phyloP scores from a whole-genome alignment of 2,888 invertebrate genomes.

The Pseudanteris insignis region DNA sequence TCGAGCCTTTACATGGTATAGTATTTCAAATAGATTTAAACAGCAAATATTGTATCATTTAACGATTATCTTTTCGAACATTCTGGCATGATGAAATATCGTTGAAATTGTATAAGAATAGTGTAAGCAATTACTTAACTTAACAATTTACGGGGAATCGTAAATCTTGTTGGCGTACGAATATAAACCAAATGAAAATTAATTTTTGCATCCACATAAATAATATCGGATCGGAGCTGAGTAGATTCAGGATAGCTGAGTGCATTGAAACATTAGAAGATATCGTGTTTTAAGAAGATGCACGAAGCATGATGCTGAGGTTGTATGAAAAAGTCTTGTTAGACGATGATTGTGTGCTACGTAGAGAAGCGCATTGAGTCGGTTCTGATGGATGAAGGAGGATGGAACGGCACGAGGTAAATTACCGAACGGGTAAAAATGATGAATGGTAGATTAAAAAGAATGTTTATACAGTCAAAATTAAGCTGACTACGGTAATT shows the following conservation, averaged over 20 bases:
- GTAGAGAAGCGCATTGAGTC: conserved; percentile 12
- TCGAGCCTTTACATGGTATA: too few relatives aligned
- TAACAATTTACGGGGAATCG: too few relatives aligned
- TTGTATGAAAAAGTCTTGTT: conserved; percentile 24
- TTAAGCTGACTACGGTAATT: conserved; percentile 36
- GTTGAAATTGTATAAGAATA: too few relatives aligned
- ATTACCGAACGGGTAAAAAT: conserved; percentile 37
- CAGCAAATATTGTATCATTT: too few relatives aligned
- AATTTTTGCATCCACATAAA: conserved; percentile 13
- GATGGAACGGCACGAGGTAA: conserved; percentile 20
- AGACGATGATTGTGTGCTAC: conserved; percentile 21
- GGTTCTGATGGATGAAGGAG: conserved; percentile 28
- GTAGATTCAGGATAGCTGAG: conserved; percentile 2
- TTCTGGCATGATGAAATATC: not conserved
- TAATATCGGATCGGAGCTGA: conserved; percentile 5
- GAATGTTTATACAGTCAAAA: conserved; percentile 34
- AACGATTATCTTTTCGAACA: too few relatives aligned
- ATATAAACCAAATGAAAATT: too few relatives aligned
- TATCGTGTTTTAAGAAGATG: conserved; percentile 19
- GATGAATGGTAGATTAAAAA: conserved; percentile 39
- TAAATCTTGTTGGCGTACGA: too few relatives aligned
- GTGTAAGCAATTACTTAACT: too few relatives aligned
- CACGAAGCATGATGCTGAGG: conserved; percentile 13
- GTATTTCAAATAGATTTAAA: too few relatives aligned
- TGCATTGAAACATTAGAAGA: conserved; percentile 17